Evolutionary conservation across 1,140 invertebrate genomes (phyloP).

Genomic region (Homarus americanus): DNA sequence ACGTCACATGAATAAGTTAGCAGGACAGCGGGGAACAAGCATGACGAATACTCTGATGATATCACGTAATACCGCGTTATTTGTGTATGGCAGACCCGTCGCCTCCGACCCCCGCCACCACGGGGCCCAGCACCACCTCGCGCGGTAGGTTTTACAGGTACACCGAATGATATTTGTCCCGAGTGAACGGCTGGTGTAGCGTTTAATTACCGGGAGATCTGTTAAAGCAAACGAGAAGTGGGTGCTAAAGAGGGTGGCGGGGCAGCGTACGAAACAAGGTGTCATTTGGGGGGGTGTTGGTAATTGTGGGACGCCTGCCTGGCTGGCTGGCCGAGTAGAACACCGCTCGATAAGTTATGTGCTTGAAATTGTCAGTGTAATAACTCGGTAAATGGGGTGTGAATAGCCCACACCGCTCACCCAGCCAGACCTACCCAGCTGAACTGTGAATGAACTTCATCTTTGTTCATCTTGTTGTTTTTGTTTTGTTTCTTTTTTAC

Average conservation of each 20-base stretch:
- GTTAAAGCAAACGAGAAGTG: not conserved
- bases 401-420: not conserved
- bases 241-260: not conserved
- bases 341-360: conserved; percentile 35
- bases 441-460: not conserved
- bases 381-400: not conserved
- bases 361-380: conserved; percentile 33
- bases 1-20: conserved; percentile 10
- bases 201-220: conserved; percentile 32
- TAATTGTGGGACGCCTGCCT: not conserved
- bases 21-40: not conserved
- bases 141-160: not conserved
- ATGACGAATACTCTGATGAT: not conserved
- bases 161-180: not conserved
- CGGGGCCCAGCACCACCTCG: not conserved
- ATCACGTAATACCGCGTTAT: not conserved
- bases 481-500: too few species aligned
- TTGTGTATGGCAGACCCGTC: not conserved
- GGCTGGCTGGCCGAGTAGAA: not conserved
- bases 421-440: not conserved
- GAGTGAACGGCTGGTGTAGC: not conserved
- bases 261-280: not conserved
- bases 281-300: not conserved
- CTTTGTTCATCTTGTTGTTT: not conserved
- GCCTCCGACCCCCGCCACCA: not conserved